Percentiles rank a stretch among this genome's conserved stretches.
These are phyloP conservation scores for Talpa occidentalis DNA, from an alignment of 2,113 vertebrate genomes.

Conservation along the genomic window DNA sequence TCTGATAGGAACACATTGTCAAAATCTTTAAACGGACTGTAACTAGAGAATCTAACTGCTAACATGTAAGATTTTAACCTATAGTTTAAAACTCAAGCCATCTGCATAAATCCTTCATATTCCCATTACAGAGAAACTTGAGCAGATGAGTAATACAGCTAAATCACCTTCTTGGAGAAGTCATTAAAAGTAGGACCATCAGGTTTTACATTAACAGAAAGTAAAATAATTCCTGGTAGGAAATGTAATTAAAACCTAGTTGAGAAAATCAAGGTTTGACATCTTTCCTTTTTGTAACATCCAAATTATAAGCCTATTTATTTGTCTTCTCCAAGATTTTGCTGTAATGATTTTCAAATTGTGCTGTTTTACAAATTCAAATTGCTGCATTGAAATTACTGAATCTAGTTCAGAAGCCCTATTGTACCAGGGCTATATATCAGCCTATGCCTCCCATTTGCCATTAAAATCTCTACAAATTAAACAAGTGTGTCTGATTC, in stretches of 20 bases:
- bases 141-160: background rate
- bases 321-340: background rate
- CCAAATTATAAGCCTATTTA: background rate
- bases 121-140: background rate
- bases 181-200: background rate
- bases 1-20: background rate
- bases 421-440: background rate
- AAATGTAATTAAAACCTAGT: background rate
- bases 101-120: background rate
- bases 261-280: background rate
- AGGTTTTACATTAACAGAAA: background rate
- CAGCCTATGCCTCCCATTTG: background rate
- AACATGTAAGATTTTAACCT: background rate
- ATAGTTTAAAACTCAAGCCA: background rate
- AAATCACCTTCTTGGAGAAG: background rate
- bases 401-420: background rate
- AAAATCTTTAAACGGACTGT: background rate
- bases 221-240: background rate
- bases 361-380: background rate
- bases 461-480: background rate
- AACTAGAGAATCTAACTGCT: background rate
- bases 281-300: background rate
- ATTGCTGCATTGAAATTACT: background rate
- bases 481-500: background rate
- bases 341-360: background rate